Evolutionary conservation across 2,888 invertebrate genomes (phyloP).

Genomic region (Eristalinus aeneus): DNA sequence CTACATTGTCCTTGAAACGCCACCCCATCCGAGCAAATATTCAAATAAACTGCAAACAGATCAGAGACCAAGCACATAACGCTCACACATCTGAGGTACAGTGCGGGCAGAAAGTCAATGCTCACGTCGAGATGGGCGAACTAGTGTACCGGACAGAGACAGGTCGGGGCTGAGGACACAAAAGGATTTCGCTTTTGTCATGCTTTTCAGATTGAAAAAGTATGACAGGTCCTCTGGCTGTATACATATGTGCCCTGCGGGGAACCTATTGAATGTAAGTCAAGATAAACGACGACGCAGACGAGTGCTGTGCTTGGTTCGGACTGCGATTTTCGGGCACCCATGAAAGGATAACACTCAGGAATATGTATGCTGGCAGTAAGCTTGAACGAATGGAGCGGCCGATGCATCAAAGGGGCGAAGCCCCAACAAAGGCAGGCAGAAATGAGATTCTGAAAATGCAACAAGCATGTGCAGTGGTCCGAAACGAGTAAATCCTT

Average conservation of each 20-base stretch:
- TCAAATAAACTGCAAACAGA: conserved; percentile 25
- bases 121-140: neutral
- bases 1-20: conserved; percentile 1
- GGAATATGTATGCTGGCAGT: neutral
- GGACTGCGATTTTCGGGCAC: neutral
- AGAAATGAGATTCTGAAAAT: neutral
- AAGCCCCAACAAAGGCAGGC: neutral
- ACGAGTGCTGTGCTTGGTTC: neutral
- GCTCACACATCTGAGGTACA: neutral
- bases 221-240: neutral
- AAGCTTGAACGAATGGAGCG: neutral
- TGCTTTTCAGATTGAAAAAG: neutral
- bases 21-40: conserved; percentile 10
- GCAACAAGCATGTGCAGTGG: neutral
- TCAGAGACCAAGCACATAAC: conserved; percentile 4
- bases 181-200: neutral
- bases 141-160: neutral
- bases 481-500: neutral
- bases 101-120: conserved; percentile 22
- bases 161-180: neutral
- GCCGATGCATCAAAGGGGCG: neutral
- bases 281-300: neutral
- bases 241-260: neutral
- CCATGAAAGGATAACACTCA: neutral
- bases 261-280: neutral